phyloP scores from a whole-genome alignment of 2,888 invertebrate species.

The Drosophila kambysellisi region DNA sequence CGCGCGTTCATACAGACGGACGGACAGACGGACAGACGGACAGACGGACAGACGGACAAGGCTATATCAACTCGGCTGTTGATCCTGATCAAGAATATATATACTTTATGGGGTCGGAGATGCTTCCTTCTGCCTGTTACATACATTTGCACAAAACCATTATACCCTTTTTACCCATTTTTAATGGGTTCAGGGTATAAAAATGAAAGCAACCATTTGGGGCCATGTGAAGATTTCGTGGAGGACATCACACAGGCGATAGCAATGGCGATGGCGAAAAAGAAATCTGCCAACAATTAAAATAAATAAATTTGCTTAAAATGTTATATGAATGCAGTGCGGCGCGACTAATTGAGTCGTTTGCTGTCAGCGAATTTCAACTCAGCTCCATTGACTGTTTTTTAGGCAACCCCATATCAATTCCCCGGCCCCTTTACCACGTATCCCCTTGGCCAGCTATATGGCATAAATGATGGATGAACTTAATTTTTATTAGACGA shows the following conservation, averaged over 20 bases:
- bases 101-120: no score
- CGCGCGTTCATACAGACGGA: no score
- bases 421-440: no score
- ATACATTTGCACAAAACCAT: no score
- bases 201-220: conserved; percentile 15
- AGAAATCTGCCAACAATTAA: conserved; percentile 62
- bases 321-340: conserved; percentile 72
- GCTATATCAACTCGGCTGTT: no score
- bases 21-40: no score
- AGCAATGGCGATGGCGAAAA: not conserved
- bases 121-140: no score
- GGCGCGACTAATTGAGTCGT: conserved; percentile 73
- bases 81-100: no score
- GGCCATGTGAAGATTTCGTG: conserved; percentile 8
- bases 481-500: conserved; percentile 75
- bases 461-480: conserved; percentile 73
- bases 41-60: no score
- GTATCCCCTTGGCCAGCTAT: conserved; percentile 3
- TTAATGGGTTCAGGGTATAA: not conserved
- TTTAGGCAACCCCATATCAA: not conserved
- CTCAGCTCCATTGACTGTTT: not conserved
- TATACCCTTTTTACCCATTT: no score
- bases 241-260: conserved; percentile 11
- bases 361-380: conserved; percentile 40
- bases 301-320: conserved; percentile 68